Conservation (phyloP, 2,113 vertebrate genomes). For the Phalacrocorax brasilianus region DNA sequence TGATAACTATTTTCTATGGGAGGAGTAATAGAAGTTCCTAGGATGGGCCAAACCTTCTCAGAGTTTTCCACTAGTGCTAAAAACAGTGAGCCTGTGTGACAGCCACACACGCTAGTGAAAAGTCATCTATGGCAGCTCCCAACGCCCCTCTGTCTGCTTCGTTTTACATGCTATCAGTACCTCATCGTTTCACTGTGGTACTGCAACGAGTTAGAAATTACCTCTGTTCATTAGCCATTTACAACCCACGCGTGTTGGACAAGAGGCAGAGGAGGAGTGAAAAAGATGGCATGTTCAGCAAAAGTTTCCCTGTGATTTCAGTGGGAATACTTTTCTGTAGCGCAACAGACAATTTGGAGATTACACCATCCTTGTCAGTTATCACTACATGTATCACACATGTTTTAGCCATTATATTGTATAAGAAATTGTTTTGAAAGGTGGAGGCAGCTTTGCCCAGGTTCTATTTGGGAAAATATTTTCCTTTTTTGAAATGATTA, state of each 20-base stretch:
- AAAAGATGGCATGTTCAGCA: background rate
- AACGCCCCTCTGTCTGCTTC: background rate
- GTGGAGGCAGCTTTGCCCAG: background rate
- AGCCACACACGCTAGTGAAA: background rate
- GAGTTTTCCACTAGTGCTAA: background rate
- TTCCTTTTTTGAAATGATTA: background rate
- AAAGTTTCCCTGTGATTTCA: background rate
- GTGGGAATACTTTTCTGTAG: background rate
- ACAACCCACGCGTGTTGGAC: background rate
- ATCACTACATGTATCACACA: background rate
- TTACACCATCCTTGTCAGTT: background rate
- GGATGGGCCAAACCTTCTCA: background rate
- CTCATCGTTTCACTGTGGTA: background rate
- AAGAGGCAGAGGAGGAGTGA: background rate
- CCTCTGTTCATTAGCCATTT: background rate
- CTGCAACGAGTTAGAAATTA: background rate
- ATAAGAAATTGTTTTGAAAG: background rate
- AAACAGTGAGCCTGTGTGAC: background rate
- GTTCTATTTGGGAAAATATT: background rate
- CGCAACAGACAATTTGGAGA: background rate
- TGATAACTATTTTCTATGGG: background rate
- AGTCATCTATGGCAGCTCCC: background rate
- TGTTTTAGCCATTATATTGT: constrained; percentile 34
- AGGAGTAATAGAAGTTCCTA: background rate
- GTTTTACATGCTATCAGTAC: fast-evolving